Percentiles rank a stretch among this genome's conserved stretches.
Conservation (phyloP, 2,113 vertebrate genomes). For the Otolemur garnettii region DNA sequence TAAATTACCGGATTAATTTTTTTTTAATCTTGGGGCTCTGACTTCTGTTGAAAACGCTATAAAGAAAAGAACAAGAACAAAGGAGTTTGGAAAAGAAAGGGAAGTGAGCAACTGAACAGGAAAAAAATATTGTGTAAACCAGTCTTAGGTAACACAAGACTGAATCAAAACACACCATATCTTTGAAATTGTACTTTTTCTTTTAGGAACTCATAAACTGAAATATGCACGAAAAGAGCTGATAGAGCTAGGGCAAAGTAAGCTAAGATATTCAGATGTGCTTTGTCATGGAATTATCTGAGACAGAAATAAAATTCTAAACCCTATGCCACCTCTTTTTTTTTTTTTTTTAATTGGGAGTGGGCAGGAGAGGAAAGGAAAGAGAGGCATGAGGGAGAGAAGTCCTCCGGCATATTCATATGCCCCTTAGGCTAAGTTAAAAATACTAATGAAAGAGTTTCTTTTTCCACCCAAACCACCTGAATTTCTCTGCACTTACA, state of each 20-base stretch:
- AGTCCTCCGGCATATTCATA: neutral
- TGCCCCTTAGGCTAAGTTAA: neutral
- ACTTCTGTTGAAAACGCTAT: neutral
- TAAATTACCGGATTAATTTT: neutral
- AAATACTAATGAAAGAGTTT: neutral
- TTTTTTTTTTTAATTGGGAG: neutral
- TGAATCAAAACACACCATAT: neutral
- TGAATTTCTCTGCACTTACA: neutral
- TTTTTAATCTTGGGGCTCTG: neutral
- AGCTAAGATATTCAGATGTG: neutral
- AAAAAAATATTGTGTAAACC: neutral
- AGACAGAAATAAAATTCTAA: neutral
- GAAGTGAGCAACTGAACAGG: neutral
- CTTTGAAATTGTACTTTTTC: neutral
- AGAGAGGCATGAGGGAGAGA: neutral
- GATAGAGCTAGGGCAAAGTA: neutral
- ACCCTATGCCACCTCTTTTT: neutral
- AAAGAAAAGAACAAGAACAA: neutral
- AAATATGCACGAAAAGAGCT: neutral
- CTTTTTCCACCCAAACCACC: neutral
- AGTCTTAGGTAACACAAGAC: neutral
- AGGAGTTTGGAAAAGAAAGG: neutral
- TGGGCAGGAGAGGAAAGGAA: neutral
- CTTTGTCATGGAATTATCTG: neutral
- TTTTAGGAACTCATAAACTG: neutral